Percentiles rank a stretch among this genome's conserved stretches.
These are phyloP conservation scores for Scaptodrosophila lebanonensis DNA, from an alignment of 1,140 invertebrate species.

Conservation along the genomic window DNA sequence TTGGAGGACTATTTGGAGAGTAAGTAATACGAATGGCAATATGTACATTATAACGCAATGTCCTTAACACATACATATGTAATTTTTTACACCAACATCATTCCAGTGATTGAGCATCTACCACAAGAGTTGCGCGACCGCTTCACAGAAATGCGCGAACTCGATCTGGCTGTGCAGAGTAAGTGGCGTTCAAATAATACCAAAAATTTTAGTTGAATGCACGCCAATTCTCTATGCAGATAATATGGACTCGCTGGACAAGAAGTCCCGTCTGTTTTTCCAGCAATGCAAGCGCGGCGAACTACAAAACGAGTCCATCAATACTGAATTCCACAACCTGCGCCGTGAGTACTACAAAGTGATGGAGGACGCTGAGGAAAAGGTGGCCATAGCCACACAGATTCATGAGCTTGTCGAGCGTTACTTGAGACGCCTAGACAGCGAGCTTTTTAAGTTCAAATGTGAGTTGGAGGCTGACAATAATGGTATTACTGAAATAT, in stretches of 20 bases:
- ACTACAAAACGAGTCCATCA: slow-evolving; percentile 87
- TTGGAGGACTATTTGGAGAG: slow-evolving; percentile 97
- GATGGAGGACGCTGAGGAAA: slow-evolving; percentile 93
- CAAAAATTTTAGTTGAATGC: no score
- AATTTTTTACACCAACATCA: slow-evolving; percentile 67
- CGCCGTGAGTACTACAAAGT: slow-evolving; percentile 94
- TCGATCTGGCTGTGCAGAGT: slow-evolving; percentile 98
- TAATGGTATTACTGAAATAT: slow-evolving; percentile 96
- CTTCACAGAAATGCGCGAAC: slow-evolving; percentile 98
- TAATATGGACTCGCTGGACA: slow-evolving; percentile 94
- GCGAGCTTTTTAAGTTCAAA: slow-evolving; percentile 97
- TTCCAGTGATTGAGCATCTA: slow-evolving; percentile 97
- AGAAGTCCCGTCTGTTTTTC: slow-evolving; percentile 92
- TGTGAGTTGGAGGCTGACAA: slow-evolving; percentile 99
- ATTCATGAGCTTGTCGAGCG: slow-evolving; percentile 96
- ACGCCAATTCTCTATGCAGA: slow-evolving; percentile 82
- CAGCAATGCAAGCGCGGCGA: slow-evolving; percentile 87
- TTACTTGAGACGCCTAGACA: slow-evolving; percentile 94
- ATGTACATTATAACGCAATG: no score
- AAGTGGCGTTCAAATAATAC: slow-evolving; percentile 47
- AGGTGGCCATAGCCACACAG: slow-evolving; percentile 93
- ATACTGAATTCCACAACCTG: slow-evolving; percentile 90
- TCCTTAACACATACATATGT: no score
- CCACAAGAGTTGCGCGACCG: slow-evolving; percentile 97
- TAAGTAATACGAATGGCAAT: slow-evolving; percentile 82